A percentile compares a stretch with the other conserved stretches of the same genome.
Conservation (phyloP, 2,888 invertebrate species). For the Ornithoptera alexandrae region DNA sequence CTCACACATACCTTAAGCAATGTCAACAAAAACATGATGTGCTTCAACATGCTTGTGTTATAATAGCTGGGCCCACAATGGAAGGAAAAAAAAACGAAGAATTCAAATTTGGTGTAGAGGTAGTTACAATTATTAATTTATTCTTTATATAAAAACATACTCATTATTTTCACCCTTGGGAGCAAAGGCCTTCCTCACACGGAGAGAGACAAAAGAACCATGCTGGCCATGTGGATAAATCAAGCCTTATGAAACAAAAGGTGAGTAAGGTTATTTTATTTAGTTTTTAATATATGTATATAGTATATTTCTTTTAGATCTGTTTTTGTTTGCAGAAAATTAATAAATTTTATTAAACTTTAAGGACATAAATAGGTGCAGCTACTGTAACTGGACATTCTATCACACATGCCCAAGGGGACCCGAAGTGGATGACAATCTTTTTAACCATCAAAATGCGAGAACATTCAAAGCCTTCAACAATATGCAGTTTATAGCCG, state of each 20-base stretch:
- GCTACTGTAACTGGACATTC: conserved; percentile 53
- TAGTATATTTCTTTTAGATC: neutral
- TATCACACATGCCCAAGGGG: conserved; percentile 67
- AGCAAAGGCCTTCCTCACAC: too few relatives aligned
- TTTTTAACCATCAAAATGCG: conserved; percentile 53
- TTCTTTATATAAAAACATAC: too few relatives aligned
- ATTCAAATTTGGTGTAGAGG: conserved; percentile 43
- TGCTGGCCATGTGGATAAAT: too few relatives aligned
- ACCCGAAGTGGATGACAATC: conserved; percentile 50
- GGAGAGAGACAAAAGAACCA: too few relatives aligned
- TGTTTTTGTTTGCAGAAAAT: neutral
- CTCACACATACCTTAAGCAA: conserved; percentile 40
- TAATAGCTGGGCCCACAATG: conserved; percentile 59
- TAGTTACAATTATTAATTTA: conserved; percentile 28
- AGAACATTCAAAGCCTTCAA: conserved; percentile 56
- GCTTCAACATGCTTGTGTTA: conserved; percentile 44
- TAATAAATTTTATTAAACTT: conserved; percentile 26
- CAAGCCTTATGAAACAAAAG: too few relatives aligned
- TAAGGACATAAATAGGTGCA: conserved; percentile 50
- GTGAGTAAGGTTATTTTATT: too few relatives aligned
- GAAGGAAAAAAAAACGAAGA: conserved; percentile 45
- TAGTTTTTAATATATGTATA: too few relatives aligned
- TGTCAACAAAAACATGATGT: conserved; percentile 41
- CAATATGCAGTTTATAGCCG: conserved; percentile 65
- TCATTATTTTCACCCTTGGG: too few relatives aligned